phyloP scores from a whole-genome alignment of 2,113 vertebrate species.

The Bujurquina vittata region DNA sequence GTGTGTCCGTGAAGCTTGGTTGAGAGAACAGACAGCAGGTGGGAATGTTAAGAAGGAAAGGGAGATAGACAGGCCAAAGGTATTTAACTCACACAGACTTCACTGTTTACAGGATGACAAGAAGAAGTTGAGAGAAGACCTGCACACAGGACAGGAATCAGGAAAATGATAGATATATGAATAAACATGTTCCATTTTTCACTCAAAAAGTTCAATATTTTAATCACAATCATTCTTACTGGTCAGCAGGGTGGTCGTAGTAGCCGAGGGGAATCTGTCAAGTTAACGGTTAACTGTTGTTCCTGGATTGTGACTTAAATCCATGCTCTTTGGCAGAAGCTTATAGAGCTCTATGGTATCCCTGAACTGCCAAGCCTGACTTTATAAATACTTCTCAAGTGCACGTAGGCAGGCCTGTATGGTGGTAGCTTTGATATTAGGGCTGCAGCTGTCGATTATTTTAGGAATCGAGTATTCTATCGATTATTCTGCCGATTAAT shows the following conservation, averaged over 20 bases:
- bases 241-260: slow-evolving; percentile 25
- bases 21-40: slow-evolving; percentile 24
- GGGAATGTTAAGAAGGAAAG: slow-evolving; percentile 19
- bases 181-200: slow-evolving; percentile 32
- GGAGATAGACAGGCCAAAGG: slow-evolving; percentile 11
- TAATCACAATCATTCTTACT: slow-evolving; percentile 21
- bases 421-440: neutral
- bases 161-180: slow-evolving; percentile 27
- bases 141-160: neutral
- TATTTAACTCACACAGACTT: slow-evolving; percentile 39
- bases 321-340: slow-evolving; percentile 2
- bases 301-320: slow-evolving; percentile 37
- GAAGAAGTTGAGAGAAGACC: slow-evolving; percentile 23
- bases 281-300: slow-evolving; percentile 40
- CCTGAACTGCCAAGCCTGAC: neutral
- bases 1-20: slow-evolving; percentile 6
- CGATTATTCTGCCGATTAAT: no score
- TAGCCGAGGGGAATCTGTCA: slow-evolving; percentile 45
- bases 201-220: slow-evolving; percentile 24
- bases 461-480: no score
- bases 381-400: slow-evolving; percentile 3
- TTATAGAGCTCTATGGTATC: slow-evolving; percentile 28
- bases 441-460: no score
- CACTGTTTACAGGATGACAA: slow-evolving; percentile 13
- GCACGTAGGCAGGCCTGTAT: neutral